Base-by-base conservation (phyloP, 2,113 vertebrate genomes). In the Cololabis saira region DNA sequence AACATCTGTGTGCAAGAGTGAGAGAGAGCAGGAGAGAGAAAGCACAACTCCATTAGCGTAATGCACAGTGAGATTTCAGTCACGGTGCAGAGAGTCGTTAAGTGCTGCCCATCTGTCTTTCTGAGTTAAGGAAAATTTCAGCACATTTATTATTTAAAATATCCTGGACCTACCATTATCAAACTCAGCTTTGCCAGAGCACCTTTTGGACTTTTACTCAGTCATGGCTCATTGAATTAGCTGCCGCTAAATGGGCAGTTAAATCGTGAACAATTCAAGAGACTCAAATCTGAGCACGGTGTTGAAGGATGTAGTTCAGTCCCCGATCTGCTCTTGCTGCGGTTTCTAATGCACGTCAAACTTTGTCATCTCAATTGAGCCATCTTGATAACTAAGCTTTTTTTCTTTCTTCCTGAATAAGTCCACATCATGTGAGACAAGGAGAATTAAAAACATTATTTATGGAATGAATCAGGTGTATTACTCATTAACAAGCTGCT, bases 81-180 rank as follows among this genome's bases (percentile, higher is more conserved):
- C 89, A 74, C 81, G 64, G 76, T 82, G 83, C 76, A 85, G 74
- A 87, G 89, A 91, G 90, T 91, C 81, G 85, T 91, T 93, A 93
- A 93, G 92, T 93, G 92, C 87, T 89, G 79, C 88, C 92, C 92
- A 91, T 93, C 92, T 92, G 93, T 93, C 89, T 91, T 88, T 90
- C 83, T 78, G 81, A 90, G 90, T 78, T 48, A 45, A 78, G 74
- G 70, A 86, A 89, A 84, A 88, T 89, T 87, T 90, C 74, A 86
- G 70, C 79, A 80, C 88, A 88, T 93, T 90, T 88, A 91, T 92
- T 89, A 93, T 90, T 92, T 81, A 91, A 79, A 89, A 88, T 82
- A 83, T 86, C 77, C 71, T 37, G 59, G 72, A 60, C 76, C 51
- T 62, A 61, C 74, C 76, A 70, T 83, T 70, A 88, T 87, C 77